Conservation (phyloP, 1,140 invertebrate genomes). For the Triops longicaudatus region DNA sequence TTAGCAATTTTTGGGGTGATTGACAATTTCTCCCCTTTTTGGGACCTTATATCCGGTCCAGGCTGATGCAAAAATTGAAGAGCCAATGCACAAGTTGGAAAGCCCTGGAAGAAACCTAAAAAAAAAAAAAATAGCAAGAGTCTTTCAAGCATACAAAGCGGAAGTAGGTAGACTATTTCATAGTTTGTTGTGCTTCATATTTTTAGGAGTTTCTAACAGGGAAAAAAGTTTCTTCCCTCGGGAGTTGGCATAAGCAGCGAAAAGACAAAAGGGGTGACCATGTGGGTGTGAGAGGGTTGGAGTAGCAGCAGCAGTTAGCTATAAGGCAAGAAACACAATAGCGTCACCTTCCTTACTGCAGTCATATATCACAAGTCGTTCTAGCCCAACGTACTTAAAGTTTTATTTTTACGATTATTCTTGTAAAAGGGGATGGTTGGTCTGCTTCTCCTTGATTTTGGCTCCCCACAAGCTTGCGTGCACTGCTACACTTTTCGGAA, state of each 20-base stretch:
- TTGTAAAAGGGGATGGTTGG: constrained; percentile 14
- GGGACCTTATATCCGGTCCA: neutral
- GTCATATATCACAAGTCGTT: constrained; percentile 15
- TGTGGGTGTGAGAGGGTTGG: neutral
- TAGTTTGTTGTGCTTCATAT: constrained; percentile 2
- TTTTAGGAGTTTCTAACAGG: neutral
- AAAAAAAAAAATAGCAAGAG: neutral
- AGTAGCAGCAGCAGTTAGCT: constrained; percentile 9
- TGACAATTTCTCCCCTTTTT: constrained; percentile 15
- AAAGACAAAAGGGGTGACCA: neutral
- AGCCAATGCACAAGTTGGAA: neutral
- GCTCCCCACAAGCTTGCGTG: constrained; percentile 13
- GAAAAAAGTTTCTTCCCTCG: neutral
- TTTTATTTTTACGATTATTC: constrained; percentile 16
- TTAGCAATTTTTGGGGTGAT: neutral
- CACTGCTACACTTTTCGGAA: neutral
- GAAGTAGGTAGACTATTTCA: neutral
- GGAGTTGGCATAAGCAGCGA: neutral
- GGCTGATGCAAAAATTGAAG: neutral
- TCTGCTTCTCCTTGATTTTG: neutral
- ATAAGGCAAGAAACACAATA: neutral
- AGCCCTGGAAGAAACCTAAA: neutral
- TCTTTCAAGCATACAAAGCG: neutral
- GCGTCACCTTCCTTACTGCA: constrained; percentile 14
- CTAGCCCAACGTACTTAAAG: neutral